Evolutionary conservation across 1,140 invertebrate genomes (phyloP), one percentile per base, ranked within the genome.

Genomic region (Monomorium pharaonis): DNA sequence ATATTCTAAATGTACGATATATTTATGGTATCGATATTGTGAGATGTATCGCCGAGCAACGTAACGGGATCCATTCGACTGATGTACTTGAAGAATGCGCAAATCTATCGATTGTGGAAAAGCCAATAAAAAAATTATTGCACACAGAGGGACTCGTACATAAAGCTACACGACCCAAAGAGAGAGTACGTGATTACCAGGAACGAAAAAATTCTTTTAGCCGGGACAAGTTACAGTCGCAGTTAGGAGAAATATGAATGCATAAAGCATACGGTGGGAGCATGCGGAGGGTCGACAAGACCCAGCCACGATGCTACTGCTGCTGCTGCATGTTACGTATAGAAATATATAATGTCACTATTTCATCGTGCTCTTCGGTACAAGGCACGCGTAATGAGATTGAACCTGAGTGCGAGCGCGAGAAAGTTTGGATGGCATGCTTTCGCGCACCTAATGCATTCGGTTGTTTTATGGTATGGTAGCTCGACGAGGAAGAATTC

Each of bases 351-450:
- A 69, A 56, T 69, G 18, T 2, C 37, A 27, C 51, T 33, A 42
- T 80, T 69, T 56, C 33, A 42, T 2, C 78, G 51, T 42, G 42
- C 9, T 37, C 7, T n/a, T 18, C 6, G 7, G 18, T 4, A 30
- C 7, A 30, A 9, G 30, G n/a, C 49, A 47, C 37, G 12, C 37
- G 21, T 83, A 83, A 74, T 83, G 67, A 83, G 67, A 83, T 83
- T 74, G 51, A 58, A 21, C n/a, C 7, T 14, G 63, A 65, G 62
- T 42, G 18, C 18, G 49, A 42, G 51, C 24, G 51, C 33, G 67
- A 83, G 67, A 83, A 72, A 83, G 51, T 83, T 72, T 10, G 51
- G 51, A 83, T 58, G 37, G 37, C 18, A 24, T 21, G 70, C 27
- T 60, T 42, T 83, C 51, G 24, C 18, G 47, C n/a, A n/a, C n/a